Base-by-base conservation (phyloP, 1,140 invertebrate species). In the Zaprionus camerounensis region DNA sequence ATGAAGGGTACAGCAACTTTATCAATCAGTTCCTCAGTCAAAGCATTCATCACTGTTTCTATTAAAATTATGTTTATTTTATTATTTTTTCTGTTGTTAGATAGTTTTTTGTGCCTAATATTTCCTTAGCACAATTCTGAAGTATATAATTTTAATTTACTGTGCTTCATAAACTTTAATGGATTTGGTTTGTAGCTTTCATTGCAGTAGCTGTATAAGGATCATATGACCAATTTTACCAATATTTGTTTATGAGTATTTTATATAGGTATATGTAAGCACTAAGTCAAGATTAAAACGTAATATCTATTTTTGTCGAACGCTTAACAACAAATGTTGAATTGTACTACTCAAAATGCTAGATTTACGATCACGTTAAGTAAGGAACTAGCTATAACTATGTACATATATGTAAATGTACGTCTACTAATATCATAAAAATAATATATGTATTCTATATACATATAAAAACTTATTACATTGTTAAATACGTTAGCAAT, bases 301-400 rank as follows among this genome's bases (percentile, higher is more conserved):
- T 41, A 61, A 70, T 71, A 53, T 38, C 55, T 59, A 15, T 59
- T 59, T 31, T 44, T 51, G 12, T 67, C 53, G 17, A 87, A 82
- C 65, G 66, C 78, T 70, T 83, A 88, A 84, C 71, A 88, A 87
- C 81, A 84, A 88, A 88, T 84, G 74, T 80, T 76, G 53, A 87
- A 87, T 67, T 84, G 78, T 81, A 81, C 84, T 87, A 87, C 81
- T 72, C 85, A 87, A 88, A 87, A 87, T 87, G 84, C 84, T 87
- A 86, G 71, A 82, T 82, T 85, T 77, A 77, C 70, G 64, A 67
- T 67, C 86, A 87, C 80, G 76, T 73, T 87, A 78, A 63, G 66
- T 84, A 81, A 81, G 67, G 69, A 82, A 86, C 83, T 82, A 87
- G 83, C 83, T 84, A 86, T 87, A 87, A 70, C 83, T 87, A 86